phyloP scores from a whole-genome alignment of 2,113 vertebrate species.

The Seriola quinqueradiata region DNA sequence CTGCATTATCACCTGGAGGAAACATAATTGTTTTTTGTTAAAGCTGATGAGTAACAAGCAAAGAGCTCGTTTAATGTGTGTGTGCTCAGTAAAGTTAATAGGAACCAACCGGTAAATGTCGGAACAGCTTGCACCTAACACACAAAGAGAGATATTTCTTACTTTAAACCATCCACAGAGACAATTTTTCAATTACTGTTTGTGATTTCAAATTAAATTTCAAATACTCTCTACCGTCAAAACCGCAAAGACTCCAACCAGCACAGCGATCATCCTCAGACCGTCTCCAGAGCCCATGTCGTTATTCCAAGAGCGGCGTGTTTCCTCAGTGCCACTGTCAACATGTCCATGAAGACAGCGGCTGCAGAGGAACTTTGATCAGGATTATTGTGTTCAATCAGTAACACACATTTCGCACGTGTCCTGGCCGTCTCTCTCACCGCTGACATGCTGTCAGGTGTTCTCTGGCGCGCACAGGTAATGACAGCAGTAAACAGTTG shows the following conservation, averaged over 20 bases:
- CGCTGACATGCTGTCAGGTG: neutral
- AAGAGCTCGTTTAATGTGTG: neutral
- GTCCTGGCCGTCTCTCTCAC: neutral
- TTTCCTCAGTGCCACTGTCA: constrained; percentile 12
- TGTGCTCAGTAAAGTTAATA: neutral
- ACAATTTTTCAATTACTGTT: neutral
- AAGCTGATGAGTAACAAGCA: neutral
- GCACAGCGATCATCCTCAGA: constrained; percentile 24
- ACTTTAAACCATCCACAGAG: neutral
- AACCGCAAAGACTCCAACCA: constrained; percentile 60
- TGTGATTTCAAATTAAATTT: neutral
- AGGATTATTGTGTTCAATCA: constrained; percentile 44
- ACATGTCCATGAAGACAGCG: constrained; percentile 38
- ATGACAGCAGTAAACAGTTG: constrained; percentile 7
- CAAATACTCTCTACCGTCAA: constrained; percentile 60
- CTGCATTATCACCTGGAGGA: constrained; percentile 69
- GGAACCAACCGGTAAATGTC: constrained; percentile 55
- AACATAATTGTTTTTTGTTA: neutral
- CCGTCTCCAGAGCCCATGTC: constrained; percentile 55
- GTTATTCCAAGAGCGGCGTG: neutral
- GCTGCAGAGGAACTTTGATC: constrained; percentile 75
- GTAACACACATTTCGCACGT: constrained; percentile 43
- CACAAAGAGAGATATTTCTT: neutral
- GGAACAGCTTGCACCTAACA: constrained; percentile 73
- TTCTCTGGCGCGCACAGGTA: neutral